Evolutionary conservation across 1,140 invertebrate genomes (phyloP), one percentile per base, ranked within the genome.

Genomic region (Paralvinella palmiformis): DNA sequence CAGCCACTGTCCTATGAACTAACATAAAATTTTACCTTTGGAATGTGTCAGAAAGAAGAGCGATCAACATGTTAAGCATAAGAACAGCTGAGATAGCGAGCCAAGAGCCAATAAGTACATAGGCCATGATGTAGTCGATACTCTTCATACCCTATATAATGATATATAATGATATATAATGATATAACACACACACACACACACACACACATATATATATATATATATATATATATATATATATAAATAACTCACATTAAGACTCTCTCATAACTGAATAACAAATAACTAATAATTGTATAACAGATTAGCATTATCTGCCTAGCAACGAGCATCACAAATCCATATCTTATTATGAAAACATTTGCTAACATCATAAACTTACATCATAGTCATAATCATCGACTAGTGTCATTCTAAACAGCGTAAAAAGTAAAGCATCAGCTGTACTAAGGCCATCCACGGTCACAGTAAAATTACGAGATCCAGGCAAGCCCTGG

Each of bases 361-460:
- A n/a, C n/a, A n/a, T n/a, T n/a, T n/a, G n/a, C n/a, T n/a, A n/a
- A n/a, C n/a, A n/a, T n/a, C n/a, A n/a, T n/a, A n/a, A 7, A 68
- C 75, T 73, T 69, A 79, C 77, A 56, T 70, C 71, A 69, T 72
- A 78, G 52, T 74, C 72, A 66, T 79, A 79, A 24, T 78, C 76
- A 70, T 79, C 78, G 22, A 79, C 78, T 13, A 79, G 67, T 0
- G 78, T 77, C 7, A 79, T 66, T 24, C 78, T 55, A 62, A 76
- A 77, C 62, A 78, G 62, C 29, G 68, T 72, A 63, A 77, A 79
- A 37, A 77, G 64, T 5, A 74, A 64, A 17, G 69, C 63, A 13
- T 68, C 67, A 48, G 72, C 69, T 6, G 66, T 64, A 17, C 63
- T 58, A 36, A 72, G 73, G 6, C 75, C 73, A 45, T 65, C 64